Conservation (phyloP, 2,113 vertebrate genomes). For the Sinocyclocheilus anophthalmus region DNA sequence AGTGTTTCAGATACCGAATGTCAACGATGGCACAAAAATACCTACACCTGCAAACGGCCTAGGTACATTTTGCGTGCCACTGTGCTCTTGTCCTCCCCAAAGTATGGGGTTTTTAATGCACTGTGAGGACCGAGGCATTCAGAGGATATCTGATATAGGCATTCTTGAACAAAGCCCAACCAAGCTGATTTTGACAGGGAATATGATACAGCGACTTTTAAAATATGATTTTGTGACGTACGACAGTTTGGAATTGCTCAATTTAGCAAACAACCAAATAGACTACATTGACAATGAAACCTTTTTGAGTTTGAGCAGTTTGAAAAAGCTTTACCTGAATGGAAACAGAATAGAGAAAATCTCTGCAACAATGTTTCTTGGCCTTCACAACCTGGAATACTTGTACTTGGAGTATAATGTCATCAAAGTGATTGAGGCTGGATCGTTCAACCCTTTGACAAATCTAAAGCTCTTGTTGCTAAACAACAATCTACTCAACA, state of each 20-base stretch:
- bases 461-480: conserved; percentile 94
- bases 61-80: conserved; percentile 81
- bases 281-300: conserved; percentile 92
- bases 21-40: conserved; percentile 71
- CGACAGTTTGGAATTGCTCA: conserved; percentile 87
- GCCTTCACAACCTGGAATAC: conserved; percentile 88
- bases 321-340: conserved; percentile 92
- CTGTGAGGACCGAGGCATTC: conserved; percentile 92
- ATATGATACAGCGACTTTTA: conserved; percentile 89
- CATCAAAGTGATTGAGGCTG: conserved; percentile 90
- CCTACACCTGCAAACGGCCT: conserved; percentile 75
- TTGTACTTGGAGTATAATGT: conserved; percentile 95
- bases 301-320: conserved; percentile 87
- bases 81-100: conserved; percentile 84
- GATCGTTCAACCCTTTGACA: conserved; percentile 89
- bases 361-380: conserved; percentile 86
- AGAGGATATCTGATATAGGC: conserved; percentile 90
- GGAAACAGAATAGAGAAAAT: conserved; percentile 90
- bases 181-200: conserved; percentile 92
- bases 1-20: conserved; percentile 75
- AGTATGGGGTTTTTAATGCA: conserved; percentile 91
- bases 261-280: conserved; percentile 93
- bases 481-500: conserved; percentile 68
- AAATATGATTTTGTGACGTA: conserved; percentile 91
- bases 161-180: conserved; percentile 88